A percentile compares a stretch with the other conserved stretches of the same genome.
phyloP scores from a whole-genome alignment of 2,797 vertebrate genomes.

The Arctocebus calabarensis region DNA sequence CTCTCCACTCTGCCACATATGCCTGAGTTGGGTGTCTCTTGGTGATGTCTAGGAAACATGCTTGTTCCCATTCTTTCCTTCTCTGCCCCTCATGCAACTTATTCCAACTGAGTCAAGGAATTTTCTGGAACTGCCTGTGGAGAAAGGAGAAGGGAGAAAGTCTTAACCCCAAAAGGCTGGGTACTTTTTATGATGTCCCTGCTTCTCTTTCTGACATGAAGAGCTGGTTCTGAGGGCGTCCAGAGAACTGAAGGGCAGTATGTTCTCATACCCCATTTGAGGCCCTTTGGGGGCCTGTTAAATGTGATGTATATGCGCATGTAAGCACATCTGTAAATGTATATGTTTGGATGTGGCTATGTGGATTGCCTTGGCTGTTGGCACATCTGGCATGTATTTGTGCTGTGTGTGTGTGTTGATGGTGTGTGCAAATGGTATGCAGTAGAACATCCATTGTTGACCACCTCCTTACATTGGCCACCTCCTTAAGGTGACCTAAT shows the following conservation, averaged over 20 bases:
- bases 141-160: neutral
- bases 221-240: neutral
- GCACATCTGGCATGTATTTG: neutral
- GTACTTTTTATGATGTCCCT: neutral
- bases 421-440: neutral
- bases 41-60: neutral
- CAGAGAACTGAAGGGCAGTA: neutral
- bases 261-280: neutral
- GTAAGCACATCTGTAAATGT: neutral
- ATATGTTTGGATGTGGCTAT: neutral
- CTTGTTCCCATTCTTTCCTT: neutral
- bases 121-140: neutral
- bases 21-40: neutral
- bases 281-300: neutral
- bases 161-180: neutral
- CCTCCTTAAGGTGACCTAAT: no score
- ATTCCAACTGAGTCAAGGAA: neutral
- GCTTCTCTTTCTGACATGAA: slow-evolving; percentile 21
- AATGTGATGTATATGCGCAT: no score
- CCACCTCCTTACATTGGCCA: no score
- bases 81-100: neutral
- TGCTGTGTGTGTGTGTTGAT: no score
- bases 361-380: neutral
- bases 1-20: neutral
- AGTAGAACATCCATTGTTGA: no score